A percentile compares a stretch with the other conserved stretches of the same genome.
These are phyloP conservation scores for Plusia festucae DNA, from an alignment of 2,888 invertebrate genomes.

Conservation along the genomic window DNA sequence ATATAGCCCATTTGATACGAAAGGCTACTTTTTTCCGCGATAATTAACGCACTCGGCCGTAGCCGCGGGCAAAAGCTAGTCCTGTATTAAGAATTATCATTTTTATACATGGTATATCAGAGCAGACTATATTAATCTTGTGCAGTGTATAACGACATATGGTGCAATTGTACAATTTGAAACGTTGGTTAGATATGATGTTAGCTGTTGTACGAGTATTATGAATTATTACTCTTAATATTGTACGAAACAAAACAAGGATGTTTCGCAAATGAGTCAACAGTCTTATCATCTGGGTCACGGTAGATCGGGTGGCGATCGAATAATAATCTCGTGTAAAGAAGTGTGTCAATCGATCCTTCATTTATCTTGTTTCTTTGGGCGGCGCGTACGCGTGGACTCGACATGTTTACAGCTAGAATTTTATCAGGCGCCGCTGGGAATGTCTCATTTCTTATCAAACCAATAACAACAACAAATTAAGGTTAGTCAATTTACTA, in stretches of 20 bases:
- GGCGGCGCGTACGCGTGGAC: constrained; percentile 40
- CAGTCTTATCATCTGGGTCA: constrained; percentile 57
- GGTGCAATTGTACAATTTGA: too few species aligned
- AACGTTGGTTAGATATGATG: too few species aligned
- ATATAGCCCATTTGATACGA: too few species aligned
- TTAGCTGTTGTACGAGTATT: too few species aligned
- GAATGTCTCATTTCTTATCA: constrained; percentile 69
- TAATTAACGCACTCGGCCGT: too few species aligned
- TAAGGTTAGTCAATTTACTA: constrained; percentile 74
- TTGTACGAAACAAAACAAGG: constrained; percentile 14
- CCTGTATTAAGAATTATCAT: too few species aligned
- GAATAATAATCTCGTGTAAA: constrained; percentile 55
- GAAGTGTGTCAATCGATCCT: constrained; percentile 65
- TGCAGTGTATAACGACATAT: too few species aligned
- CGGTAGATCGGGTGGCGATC: constrained; percentile 48
- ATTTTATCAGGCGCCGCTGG: constrained; percentile 66
- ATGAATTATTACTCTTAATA: too few species aligned
- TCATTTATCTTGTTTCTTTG: constrained; percentile 53
- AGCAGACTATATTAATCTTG: too few species aligned
- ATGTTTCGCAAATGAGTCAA: constrained; percentile 68
- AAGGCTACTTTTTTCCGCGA: too few species aligned
- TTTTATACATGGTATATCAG: too few species aligned
- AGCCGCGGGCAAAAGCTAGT: too few species aligned
- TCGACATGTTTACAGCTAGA: constrained; percentile 55
- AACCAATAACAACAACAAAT: constrained; percentile 70